These are phyloP conservation scores for Liolophura sinensis DNA, from an alignment of 1,140 invertebrate genomes.

Conservation along the genomic window DNA sequence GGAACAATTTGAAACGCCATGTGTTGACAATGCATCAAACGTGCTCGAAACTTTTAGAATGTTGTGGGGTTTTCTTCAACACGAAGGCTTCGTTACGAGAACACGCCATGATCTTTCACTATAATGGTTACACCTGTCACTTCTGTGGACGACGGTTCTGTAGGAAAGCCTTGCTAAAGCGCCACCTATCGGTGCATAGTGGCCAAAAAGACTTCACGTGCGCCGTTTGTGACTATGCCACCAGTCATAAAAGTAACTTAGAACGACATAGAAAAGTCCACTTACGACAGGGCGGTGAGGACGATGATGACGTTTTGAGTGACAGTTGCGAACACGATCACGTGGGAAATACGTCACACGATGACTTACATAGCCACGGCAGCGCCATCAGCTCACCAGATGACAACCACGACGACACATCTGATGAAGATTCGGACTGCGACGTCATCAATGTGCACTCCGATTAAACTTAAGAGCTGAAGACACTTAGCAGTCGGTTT, in stretches of 20 bases:
- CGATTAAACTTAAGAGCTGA: no score
- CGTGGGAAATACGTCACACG: no score
- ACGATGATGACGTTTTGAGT: neutral
- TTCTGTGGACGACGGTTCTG: slow-evolving; percentile 59
- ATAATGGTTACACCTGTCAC: slow-evolving; percentile 58
- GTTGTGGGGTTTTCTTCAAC: slow-evolving; percentile 57
- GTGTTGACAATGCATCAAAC: slow-evolving; percentile 60
- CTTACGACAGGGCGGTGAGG: slow-evolving; percentile 32
- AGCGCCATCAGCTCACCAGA: no score
- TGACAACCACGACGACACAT: no score
- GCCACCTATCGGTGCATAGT: slow-evolving; percentile 61
- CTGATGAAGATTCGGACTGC: no score
- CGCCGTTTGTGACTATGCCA: slow-evolving; percentile 58
- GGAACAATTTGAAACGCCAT: slow-evolving; percentile 61
- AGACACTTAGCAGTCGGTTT: no score
- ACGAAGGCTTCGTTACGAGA: slow-evolving; percentile 58
- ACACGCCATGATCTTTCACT: slow-evolving; percentile 57
- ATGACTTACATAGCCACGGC: no score
- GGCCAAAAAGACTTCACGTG: slow-evolving; percentile 60
- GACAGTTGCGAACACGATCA: no score
- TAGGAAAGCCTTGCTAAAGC: slow-evolving; percentile 60
- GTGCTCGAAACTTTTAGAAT: slow-evolving; percentile 53
- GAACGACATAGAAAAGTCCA: slow-evolving; percentile 58
- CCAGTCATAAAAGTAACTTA: slow-evolving; percentile 63
- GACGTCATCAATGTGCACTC: no score